Percentiles rank a stretch among this genome's conserved stretches.
phyloP scores from a whole-genome alignment of 2,797 vertebrate genomes.

The Urocyon cinereoargenteus region DNA sequence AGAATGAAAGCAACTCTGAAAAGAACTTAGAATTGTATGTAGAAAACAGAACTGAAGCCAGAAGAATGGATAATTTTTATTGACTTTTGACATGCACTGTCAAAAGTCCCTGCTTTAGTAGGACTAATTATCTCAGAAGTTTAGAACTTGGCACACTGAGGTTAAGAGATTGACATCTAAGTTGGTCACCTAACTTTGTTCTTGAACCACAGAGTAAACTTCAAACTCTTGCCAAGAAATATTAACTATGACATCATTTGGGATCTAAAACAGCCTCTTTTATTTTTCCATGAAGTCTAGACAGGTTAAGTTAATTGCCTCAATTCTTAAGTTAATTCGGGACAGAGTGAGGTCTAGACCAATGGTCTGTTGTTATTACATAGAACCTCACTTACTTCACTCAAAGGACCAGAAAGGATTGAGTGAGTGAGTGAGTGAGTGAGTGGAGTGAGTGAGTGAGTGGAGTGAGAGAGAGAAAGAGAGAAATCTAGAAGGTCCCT shows the following conservation, averaged over 20 bases:
- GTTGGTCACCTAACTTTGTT: not conserved
- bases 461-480: accelerated
- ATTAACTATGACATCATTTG: not conserved
- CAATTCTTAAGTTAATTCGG: not conserved
- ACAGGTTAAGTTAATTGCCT: not conserved
- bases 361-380: not conserved
- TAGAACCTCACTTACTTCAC: not conserved
- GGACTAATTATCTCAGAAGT: not conserved
- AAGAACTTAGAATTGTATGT: not conserved
- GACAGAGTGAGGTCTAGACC: not conserved
- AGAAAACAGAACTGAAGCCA: not conserved
- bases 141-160: not conserved
- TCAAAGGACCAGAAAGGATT: not conserved
- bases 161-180: not conserved
- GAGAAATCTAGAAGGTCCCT: not conserved
- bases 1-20: constrained; percentile 14
- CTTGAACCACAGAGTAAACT: not conserved
- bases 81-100: not conserved
- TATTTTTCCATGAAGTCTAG: not conserved
- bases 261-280: not conserved
- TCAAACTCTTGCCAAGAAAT: not conserved
- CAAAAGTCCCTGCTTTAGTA: not conserved
- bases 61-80: not conserved
- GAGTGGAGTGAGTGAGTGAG: not conserved
- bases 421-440: not conserved